These are phyloP conservation scores for Drosophila erecta DNA, from an alignment of 1,140 invertebrate species.

Conservation along the genomic window DNA sequence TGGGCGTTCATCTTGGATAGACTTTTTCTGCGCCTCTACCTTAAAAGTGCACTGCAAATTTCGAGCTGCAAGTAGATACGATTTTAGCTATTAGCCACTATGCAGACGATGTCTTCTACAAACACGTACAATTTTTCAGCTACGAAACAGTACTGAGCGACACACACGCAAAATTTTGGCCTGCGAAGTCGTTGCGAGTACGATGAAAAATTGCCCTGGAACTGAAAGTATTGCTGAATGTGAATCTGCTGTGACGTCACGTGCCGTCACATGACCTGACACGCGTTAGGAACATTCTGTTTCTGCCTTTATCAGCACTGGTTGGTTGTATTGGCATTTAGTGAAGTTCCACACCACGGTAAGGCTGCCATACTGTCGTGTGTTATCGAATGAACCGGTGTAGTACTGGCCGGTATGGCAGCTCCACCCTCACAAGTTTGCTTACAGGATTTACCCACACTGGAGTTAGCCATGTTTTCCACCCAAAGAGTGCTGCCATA, in stretches of 20 bases:
- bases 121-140: conserved; percentile 77
- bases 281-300: conserved; percentile 2
- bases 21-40: conserved; percentile 62
- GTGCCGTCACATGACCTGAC: conserved; percentile 74
- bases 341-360: not conserved
- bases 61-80: conserved; percentile 60
- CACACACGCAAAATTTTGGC: conserved; percentile 75
- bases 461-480: too few species aligned
- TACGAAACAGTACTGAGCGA: conserved; percentile 73
- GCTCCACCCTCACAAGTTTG: too few species aligned
- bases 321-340: not conserved
- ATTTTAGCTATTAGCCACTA: not conserved
- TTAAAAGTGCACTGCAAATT: conserved; percentile 80
- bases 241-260: conserved; percentile 74
- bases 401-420: too few species aligned
- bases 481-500: not conserved
- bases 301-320: not conserved
- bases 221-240: conserved; percentile 20
- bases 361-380: not conserved
- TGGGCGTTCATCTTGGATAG: conserved; percentile 73
- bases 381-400: too few species aligned
- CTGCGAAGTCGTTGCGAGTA: conserved; percentile 78
- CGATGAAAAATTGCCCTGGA: conserved; percentile 72
- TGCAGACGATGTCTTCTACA: not conserved
- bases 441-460: too few species aligned